Conservation (phyloP, 2,797 vertebrate genomes). For the Phrynocephalus forsythii region DNA sequence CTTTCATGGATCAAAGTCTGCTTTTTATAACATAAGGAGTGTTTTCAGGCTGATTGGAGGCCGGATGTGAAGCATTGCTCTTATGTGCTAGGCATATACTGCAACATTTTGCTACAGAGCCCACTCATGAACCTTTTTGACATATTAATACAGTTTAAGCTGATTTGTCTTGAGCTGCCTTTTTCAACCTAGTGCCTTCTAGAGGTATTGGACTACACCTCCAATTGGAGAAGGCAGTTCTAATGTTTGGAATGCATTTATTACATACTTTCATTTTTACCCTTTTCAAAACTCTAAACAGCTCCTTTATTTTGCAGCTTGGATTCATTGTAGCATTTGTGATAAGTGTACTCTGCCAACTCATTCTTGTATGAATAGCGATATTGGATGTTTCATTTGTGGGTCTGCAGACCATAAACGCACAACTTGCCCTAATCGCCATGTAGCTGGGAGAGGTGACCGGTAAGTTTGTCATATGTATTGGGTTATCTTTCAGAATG, state of each 20-base stretch:
- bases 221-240: not conserved
- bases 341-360: slow-evolving; percentile 82
- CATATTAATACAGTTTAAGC: not conserved
- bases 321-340: slow-evolving; percentile 88
- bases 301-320: slow-evolving; percentile 79
- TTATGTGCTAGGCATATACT: not conserved
- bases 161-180: too few relatives aligned
- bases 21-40: too few relatives aligned
- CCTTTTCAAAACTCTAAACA: not conserved
- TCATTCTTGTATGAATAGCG: slow-evolving; percentile 80
- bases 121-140: not conserved
- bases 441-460: not conserved
- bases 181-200: not conserved
- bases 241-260: not conserved
- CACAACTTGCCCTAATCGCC: slow-evolving; percentile 79
- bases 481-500: slow-evolving; percentile 34
- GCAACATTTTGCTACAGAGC: not conserved
- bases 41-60: not conserved
- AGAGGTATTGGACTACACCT: too few relatives aligned
- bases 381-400: slow-evolving; percentile 86
- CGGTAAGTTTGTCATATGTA: slow-evolving; percentile 66
- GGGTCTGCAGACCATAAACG: slow-evolving; percentile 87
- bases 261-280: fast-evolving
- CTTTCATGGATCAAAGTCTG: too few relatives aligned
- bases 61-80: not conserved